These are phyloP conservation scores for Nasalis larvatus DNA, from an alignment of 2,113 vertebrate species.

Conservation along the genomic window DNA sequence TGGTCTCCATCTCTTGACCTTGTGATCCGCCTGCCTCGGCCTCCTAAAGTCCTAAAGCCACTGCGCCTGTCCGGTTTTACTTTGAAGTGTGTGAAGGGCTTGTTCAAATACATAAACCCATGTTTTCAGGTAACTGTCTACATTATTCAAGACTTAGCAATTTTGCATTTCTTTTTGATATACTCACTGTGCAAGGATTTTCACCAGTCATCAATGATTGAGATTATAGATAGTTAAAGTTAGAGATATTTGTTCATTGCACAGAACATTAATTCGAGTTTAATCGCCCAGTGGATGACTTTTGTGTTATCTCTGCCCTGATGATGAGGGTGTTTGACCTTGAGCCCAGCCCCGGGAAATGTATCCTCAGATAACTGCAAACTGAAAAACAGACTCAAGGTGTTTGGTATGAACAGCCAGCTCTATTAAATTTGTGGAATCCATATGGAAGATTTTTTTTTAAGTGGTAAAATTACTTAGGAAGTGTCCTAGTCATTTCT, in stretches of 20 bases:
- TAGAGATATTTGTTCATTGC: not conserved
- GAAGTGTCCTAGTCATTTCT: not conserved
- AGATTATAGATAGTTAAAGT: not conserved
- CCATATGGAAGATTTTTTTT: not conserved
- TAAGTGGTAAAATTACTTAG: conserved; percentile 20
- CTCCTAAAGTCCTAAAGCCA: too few relatives aligned
- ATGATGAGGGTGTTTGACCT: not conserved
- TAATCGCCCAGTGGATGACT: not conserved
- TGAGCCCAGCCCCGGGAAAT: not conserved
- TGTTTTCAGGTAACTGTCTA: not conserved
- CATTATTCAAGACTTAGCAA: not conserved
- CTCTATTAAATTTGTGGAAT: not conserved
- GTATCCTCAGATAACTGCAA: not conserved
- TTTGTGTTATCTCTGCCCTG: not conserved
- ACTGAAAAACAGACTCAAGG: not conserved
- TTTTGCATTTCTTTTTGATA: not conserved
- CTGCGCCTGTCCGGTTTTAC: not conserved
- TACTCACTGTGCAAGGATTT: not conserved
- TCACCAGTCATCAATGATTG: not conserved
- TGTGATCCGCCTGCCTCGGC: too few relatives aligned
- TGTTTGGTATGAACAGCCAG: not conserved
- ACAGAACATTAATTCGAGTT: not conserved
- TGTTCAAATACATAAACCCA: not conserved
- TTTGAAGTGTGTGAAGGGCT: not conserved
- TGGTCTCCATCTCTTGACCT: too few relatives aligned